These are phyloP conservation scores for Tholera decimalis DNA, from an alignment of 2,888 invertebrate genomes.

Conservation along the genomic window DNA sequence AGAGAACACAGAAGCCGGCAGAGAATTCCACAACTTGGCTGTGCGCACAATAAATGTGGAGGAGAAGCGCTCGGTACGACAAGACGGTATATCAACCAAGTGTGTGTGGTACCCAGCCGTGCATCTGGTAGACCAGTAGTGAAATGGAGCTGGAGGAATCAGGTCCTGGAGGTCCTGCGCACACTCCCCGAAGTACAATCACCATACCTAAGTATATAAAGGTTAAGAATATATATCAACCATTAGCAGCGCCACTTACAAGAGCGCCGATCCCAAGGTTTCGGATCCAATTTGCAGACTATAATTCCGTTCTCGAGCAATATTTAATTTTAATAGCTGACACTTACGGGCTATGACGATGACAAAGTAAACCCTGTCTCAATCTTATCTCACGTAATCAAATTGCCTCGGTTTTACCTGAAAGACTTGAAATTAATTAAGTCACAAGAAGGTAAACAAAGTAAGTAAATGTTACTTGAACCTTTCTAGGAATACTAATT, in stretches of 20 bases:
- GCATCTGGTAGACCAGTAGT: too few species aligned
- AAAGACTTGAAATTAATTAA: constrained; percentile 52
- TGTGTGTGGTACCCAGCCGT: too few species aligned
- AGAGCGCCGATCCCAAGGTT: constrained; percentile 21
- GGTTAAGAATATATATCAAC: constrained; percentile 11
- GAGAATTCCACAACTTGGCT: too few species aligned
- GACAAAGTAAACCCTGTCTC: constrained; percentile 46
- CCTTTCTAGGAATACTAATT: constrained; percentile 54
- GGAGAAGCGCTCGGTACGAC: too few species aligned
- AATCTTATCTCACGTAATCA: constrained; percentile 50
- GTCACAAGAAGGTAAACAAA: constrained; percentile 50
- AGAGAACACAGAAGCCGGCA: too few species aligned
- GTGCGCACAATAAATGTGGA: too few species aligned
- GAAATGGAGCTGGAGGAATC: too few species aligned
- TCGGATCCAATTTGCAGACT: constrained; percentile 44
- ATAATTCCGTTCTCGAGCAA: constrained; percentile 28
- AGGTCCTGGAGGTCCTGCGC: too few species aligned
- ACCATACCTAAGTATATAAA: background rate
- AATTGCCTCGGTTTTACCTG: constrained; percentile 38
- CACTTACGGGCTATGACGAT: constrained; percentile 30
- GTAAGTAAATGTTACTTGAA: constrained; percentile 40
- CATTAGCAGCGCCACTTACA: constrained; percentile 22
- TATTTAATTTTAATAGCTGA: constrained; percentile 52
- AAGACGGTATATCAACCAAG: too few species aligned
- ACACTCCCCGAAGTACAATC: too few species aligned